Conservation (phyloP, 2,888 invertebrate genomes). For the Sinelater perroti region DNA sequence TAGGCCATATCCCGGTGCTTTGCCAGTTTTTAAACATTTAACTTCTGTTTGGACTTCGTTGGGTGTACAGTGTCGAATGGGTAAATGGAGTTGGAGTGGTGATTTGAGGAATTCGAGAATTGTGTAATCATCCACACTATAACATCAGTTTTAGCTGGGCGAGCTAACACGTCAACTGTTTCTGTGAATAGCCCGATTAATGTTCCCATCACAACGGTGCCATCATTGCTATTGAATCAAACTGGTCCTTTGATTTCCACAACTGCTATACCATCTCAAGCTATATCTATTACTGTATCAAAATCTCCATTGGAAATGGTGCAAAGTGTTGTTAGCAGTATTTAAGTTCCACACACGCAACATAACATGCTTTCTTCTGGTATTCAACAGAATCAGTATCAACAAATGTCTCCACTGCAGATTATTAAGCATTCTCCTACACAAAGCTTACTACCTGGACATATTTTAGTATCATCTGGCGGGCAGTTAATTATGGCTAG, state of each 20-base stretch:
- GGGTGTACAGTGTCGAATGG: too few species aligned
- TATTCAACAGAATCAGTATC: slow-evolving; percentile 54
- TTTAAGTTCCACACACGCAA: slow-evolving; percentile 66
- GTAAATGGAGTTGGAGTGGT: too few species aligned
- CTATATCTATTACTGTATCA: slow-evolving; percentile 59
- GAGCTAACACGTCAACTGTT: slow-evolving; percentile 79
- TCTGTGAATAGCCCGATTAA: slow-evolving; percentile 70
- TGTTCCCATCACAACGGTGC: slow-evolving; percentile 56
- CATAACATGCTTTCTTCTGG: slow-evolving; percentile 45
- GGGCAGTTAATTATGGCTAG: slow-evolving; percentile 77
- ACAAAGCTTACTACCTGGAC: slow-evolving; percentile 68
- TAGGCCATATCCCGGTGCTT: too few species aligned
- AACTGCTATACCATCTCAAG: slow-evolving; percentile 59
- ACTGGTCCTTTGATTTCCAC: slow-evolving; percentile 62
- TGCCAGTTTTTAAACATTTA: too few species aligned
- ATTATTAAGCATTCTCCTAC: slow-evolving; percentile 63
- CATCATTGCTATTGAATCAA: slow-evolving; percentile 60
- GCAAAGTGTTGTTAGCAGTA: slow-evolving; percentile 77
- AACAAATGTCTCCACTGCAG: slow-evolving; percentile 57
- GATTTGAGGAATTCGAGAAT: too few species aligned
- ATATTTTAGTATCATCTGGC: slow-evolving; percentile 79
- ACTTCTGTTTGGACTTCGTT: too few species aligned
- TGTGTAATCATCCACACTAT: too few species aligned
- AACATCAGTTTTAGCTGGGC: slow-evolving; percentile 80
- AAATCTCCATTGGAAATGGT: slow-evolving; percentile 81